phyloP scores from a whole-genome alignment of 2,888 invertebrate species.

The Protophormia terraenovae region DNA sequence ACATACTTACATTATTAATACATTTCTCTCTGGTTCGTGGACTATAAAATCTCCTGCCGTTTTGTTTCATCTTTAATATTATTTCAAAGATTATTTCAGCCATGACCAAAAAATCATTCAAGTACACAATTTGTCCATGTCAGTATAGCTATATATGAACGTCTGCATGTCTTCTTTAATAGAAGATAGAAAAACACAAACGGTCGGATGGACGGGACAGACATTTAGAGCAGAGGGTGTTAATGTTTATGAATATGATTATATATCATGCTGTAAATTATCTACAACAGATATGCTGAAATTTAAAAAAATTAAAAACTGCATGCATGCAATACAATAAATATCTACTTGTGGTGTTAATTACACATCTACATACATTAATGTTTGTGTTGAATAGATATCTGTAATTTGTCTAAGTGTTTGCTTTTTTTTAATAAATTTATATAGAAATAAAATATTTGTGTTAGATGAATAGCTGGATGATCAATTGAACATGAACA shows the following conservation, averaged over 20 bases:
- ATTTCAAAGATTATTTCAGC: slow-evolving; percentile 42
- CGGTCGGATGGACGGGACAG: background rate
- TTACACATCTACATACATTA: background rate
- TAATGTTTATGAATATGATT: slow-evolving; percentile 57
- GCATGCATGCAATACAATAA: slow-evolving; percentile 53
- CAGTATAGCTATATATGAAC: no score
- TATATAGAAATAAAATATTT: slow-evolving; percentile 32
- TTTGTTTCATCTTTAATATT: slow-evolving; percentile 16
- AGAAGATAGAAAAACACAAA: background rate
- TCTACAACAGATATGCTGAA: slow-evolving; percentile 56
- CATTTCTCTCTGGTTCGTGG: slow-evolving; percentile 21
- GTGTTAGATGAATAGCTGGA: slow-evolving; percentile 15
- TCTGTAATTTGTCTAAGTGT: slow-evolving; percentile 39
- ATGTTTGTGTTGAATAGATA: background rate
- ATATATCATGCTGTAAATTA: slow-evolving; percentile 60
- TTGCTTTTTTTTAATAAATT: no score
- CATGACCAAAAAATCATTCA: slow-evolving; percentile 60
- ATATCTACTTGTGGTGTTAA: slow-evolving; percentile 34
- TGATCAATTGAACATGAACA: slow-evolving; percentile 43
- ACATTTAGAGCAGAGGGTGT: slow-evolving; percentile 46
- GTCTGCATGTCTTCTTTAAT: slow-evolving; percentile 17
- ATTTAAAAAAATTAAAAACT: slow-evolving; percentile 26
- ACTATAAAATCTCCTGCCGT: slow-evolving; percentile 42
- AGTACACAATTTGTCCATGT: slow-evolving; percentile 51
- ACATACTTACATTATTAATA: background rate